A percentile compares a stretch with the other conserved stretches of the same genome.
Conservation (phyloP, 2,113 vertebrate species). For the Synodontis membranacea region DNA sequence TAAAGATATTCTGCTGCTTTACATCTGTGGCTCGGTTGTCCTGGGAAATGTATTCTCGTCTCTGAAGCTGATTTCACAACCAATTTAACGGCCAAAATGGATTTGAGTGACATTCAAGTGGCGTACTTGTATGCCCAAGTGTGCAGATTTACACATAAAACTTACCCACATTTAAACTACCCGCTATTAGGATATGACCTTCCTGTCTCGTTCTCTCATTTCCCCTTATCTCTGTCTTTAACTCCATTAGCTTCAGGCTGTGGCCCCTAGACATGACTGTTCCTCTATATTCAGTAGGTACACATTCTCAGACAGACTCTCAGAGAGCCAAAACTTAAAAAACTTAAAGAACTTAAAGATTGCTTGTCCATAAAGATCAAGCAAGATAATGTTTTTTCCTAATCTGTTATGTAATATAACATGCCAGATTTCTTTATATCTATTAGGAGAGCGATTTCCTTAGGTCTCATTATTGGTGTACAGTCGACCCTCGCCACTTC, state of each 20-base stretch:
- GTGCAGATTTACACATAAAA: not conserved
- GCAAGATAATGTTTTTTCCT: not conserved
- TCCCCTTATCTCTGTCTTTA: conserved; percentile 1
- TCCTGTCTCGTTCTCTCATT: not conserved
- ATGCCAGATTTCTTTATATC: not conserved
- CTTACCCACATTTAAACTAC: not conserved
- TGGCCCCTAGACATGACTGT: not conserved
- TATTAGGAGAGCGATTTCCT: not conserved
- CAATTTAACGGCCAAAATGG: conserved; percentile 27
- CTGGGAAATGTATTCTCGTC: conserved; percentile 5
- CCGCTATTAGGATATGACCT: not conserved
- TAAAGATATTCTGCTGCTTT: not conserved
- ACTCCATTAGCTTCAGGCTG: conserved; percentile 4
- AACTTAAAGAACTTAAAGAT: too few relatives aligned
- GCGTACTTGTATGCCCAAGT: not conserved
- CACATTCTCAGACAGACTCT: conserved; percentile 2
- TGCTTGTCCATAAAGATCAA: not conserved
- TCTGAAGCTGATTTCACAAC: conserved; percentile 20
- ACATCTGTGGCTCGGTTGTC: not conserved
- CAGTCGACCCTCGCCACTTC: too few relatives aligned
- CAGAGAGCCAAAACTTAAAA: conserved; percentile 5
- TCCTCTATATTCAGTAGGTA: conserved; percentile 2
- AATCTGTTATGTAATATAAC: not conserved
- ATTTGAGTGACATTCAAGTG: conserved; percentile 8
- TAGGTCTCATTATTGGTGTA: not conserved